Conservation (phyloP, 2,113 vertebrate species). For the Columba livia region DNA sequence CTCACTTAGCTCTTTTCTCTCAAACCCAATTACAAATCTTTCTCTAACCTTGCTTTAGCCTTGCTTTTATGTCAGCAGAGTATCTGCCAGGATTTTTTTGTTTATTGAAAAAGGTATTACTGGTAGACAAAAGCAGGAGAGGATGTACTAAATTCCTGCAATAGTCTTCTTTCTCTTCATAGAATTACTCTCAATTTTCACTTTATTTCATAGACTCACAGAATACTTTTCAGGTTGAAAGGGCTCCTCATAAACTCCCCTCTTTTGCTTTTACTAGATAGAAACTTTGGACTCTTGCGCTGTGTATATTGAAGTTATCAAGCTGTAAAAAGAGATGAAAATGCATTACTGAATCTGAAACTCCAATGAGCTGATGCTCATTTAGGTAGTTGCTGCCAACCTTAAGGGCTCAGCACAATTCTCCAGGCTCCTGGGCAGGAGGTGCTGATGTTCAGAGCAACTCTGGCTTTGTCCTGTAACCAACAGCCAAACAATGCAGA, state of each 20-base stretch:
- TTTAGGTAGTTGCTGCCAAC: not conserved
- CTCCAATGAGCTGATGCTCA: not conserved
- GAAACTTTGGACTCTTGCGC: not conserved
- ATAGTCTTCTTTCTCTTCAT: not conserved
- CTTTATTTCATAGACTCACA: not conserved
- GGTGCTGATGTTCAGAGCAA: not conserved
- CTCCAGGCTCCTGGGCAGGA: not conserved
- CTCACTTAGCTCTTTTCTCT: not conserved
- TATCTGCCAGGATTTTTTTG: not conserved
- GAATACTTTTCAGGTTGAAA: not conserved
- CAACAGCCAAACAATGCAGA: not conserved
- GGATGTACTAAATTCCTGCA: not conserved
- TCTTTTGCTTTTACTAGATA: not conserved
- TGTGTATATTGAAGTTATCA: not conserved
- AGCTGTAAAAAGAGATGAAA: not conserved
- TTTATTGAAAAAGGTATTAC: not conserved
- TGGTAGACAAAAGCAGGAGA: not conserved
- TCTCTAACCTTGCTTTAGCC: not conserved
- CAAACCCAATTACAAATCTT: not conserved
- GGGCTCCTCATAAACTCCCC: not conserved
- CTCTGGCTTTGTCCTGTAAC: not conserved
- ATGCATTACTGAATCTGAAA: not conserved
- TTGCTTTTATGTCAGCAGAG: not conserved
- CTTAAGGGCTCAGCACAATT: not conserved
- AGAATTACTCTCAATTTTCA: not conserved